Evolutionary conservation across 2,113 vertebrate genomes (phyloP), one percentile per base, ranked within the genome.

Genomic region (rabbit (Oryctolagus cuniculus)): DNA sequence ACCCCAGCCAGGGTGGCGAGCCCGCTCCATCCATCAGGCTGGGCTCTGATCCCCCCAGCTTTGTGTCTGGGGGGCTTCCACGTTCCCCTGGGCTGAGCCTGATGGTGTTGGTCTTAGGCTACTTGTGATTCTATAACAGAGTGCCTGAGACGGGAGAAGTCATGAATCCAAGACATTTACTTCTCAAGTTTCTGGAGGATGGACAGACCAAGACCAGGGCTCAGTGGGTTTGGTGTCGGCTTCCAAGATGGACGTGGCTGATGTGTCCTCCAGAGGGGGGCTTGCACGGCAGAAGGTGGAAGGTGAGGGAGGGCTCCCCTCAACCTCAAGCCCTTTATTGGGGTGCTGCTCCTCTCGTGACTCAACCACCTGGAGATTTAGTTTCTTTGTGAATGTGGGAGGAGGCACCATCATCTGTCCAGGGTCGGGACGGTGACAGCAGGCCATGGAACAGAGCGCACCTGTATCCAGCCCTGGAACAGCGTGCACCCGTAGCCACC

Each of bases 61-160:
- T 53, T 67, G 13, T 85, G 3, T 6, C 31, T 66, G 13, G 44
- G 82, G 36, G 85, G 36, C 27, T 7, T 63, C 8, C 17, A 6
- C 29, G 29, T 34, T 44, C 44, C 0, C 0, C 12, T 34, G 1
- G 25, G 31, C 8, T 55, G 2, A 27, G 6, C 3, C n/a, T 3
- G 1, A 6, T 11, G 4, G 19, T 15, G 4, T 27, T 72, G 11
- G 19, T 27, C 31, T 70, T 25, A 78, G 31, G 2, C 64, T 4
- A 3, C 63, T 38, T 8, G 3, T 53, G 38, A 13, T 63, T 19
- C 49, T 67, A 2, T 49, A 27, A 44, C 69, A 75, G 67, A 74
- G 58, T 8, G 6, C 10, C 16, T 0, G 5, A 73, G 25, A 22
- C 55, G 44, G n/a, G 73, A 7, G 29, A 24, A 17, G 17, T 89